Evolutionary conservation across 2,888 invertebrate species (phyloP), one percentile per base, ranked within the genome.

Genomic region (Ellobium chinense): DNA sequence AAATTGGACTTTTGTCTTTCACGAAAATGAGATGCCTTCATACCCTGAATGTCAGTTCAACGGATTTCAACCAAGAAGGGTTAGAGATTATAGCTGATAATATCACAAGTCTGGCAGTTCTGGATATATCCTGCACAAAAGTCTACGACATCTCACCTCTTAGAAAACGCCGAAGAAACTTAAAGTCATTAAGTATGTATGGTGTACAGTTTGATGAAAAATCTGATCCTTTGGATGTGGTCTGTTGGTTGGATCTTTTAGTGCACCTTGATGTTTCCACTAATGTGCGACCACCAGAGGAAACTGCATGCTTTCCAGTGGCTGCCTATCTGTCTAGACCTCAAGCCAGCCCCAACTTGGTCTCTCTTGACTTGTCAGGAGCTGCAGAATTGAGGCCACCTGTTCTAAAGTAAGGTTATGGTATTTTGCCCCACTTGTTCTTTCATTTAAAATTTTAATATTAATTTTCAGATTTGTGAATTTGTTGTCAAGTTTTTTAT

Each of bases 61-160:
- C 95, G n/a, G 95, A 95, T 89, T 94, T 96, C 89, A 95, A 95
- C 90, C 94, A 94, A 84, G 94, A 94, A 86, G 95, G 95, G 31
- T 93, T 96, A 83, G 94, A 95, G 87, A 95, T 95, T 84, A 94
- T 96, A 74, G 95, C 95, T 81, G 95, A 95, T 86, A 95, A 96
- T 92, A 93, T 96, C 83, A 94, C 94, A 63, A 92, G 93, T 79
- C 91, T 96, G 82, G 95, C 95, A 89, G 94, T 93, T 87, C 91
- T 96, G 75, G 95, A 96, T 89, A 95, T 96, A 85, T 95, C 96
- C 24, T 94, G 94, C 81, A 96, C 96, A 14, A 88, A 88, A 31
- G 94, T 96, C 39, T 94, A 94, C 83, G 95, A 95, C 91, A 94
- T 96, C 86, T 94, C 94, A 69, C 95, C 95, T 1, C 91, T 96